Evolutionary conservation across 2,888 invertebrate species (phyloP), one percentile per base, ranked within the genome.

Genomic region (Hyles lineata): DNA sequence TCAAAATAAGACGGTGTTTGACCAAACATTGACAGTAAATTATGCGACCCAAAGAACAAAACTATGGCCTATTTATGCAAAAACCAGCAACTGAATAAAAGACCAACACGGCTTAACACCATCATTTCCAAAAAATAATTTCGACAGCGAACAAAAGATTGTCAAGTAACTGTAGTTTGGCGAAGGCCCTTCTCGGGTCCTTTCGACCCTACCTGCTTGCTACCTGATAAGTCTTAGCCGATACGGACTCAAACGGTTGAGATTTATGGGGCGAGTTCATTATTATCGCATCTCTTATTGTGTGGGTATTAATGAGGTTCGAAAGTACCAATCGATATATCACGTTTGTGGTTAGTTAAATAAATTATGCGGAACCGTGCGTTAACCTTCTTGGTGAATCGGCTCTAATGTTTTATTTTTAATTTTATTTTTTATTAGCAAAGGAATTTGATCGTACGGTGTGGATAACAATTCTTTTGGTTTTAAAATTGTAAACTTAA

Each of bases 241-340:
- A 67, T 67, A 67, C 50, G 67, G 67, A 43, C 43, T 43, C 67
- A 67, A 55, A 55, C 55, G 55, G 55, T 55, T n/a, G 43, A 67
- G 63, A 67, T 67, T 67, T 67, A 67, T 67, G 67, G 50, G 17
- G 23, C 23, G 23, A 67, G 67, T 67, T 67, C 67, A 67, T 67
- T 67, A 67, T 67, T 67, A 67, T 67, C 67, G 67, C 67, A 67
- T 67, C 50, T 67, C 67, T 67, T 67, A 67, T 67, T 67, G 67
- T 67, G 67, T 50, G 67, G 43, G 67, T 50, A 67, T 67, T 67
- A 67, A 67, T 67, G 67, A 67, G 67, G 67, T 67, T 67, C 23
- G 50, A 50, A 50, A 43, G 67, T 50, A 67, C 21, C 21, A 67
- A 43, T 50, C 23, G 23, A 50, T 67, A 67, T 50, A 67, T 67